Base-by-base conservation (phyloP, 2,888 invertebrate species). In the Timema cristinae region DNA sequence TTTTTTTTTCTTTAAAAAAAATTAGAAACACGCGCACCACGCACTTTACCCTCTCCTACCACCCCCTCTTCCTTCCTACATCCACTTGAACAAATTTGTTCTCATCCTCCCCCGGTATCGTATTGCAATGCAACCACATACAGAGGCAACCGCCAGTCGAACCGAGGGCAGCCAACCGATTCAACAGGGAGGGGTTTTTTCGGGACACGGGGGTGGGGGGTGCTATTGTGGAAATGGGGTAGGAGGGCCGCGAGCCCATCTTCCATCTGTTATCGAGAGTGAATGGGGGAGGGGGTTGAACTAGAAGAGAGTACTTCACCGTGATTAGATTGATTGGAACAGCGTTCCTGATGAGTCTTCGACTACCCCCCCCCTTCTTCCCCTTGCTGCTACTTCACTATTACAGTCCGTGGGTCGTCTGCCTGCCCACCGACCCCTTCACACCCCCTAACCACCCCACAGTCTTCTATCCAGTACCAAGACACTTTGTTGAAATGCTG, bases 321-420 rank as follows among this genome's bases (percentile, higher is more conserved):
- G 68, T 75, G 75, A 75, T 75, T 75, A 75, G 75, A 75, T 75
- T 75, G 75, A 75, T 75, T 75, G 75, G 75, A 72, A 72, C 74
- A 71, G 72, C 74, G 71, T 70, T 73, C 70, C 71, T 71, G 72
- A 72, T 72, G 72, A 67, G 73, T 66, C 70, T 73, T 72, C 70
- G 73, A 72, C 73, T 72, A 52, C 54, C 32, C 67, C 49, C 63
- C 69, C 68, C 69, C 66, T 47, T 52, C 59, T 59, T 16, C 52
- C n/a, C 51, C 8, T 66, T 16, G 49, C 49, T 11, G 11, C 15
- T n/a, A 11, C 67, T 15, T 51, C 15, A 32, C 47, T 15, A 15
- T 68, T 54, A n/a, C 15, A 32, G 11, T 52, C 47, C 49, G 47
- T 47, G 32, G 47, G 7, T 7, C 49, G 16, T 49, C n/a, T 9